Evolutionary conservation across 2,888 invertebrate species (phyloP).

Genomic region (Andrena camellia): DNA sequence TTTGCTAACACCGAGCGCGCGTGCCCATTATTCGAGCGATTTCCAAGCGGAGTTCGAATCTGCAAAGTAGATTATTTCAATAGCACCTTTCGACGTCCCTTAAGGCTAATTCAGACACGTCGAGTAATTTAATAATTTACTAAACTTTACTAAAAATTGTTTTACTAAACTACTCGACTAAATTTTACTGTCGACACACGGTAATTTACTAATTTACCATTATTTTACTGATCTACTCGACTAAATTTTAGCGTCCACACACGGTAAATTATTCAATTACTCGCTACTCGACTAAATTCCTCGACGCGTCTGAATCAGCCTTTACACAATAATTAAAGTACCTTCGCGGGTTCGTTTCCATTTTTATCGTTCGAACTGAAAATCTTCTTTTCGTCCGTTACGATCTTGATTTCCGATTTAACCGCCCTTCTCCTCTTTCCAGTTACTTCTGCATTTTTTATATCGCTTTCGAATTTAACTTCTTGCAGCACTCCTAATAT

Average conservation of each 20-base stretch:
- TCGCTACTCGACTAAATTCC: too few species aligned
- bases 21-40: slow-evolving; percentile 78
- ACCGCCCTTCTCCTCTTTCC: slow-evolving; percentile 50
- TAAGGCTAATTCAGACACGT: too few species aligned
- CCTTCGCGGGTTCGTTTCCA: slow-evolving; percentile 63
- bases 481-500: slow-evolving; percentile 39
- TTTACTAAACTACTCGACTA: too few species aligned
- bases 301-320: not conserved
- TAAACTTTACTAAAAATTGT: too few species aligned
- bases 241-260: too few species aligned
- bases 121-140: too few species aligned
- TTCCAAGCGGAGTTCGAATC: slow-evolving; percentile 80
- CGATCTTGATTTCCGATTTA: slow-evolving; percentile 62
- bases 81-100: not conserved
- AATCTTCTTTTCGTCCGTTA: slow-evolving; percentile 66
- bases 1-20: slow-evolving; percentile 58
- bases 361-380: slow-evolving; percentile 64
- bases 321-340: slow-evolving; percentile 31
- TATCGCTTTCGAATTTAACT: slow-evolving; percentile 56
- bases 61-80: slow-evolving; percentile 56
- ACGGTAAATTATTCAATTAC: too few species aligned
- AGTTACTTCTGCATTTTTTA: slow-evolving; percentile 48
- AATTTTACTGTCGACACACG: too few species aligned
- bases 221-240: too few species aligned
- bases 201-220: too few species aligned